Evolutionary conservation across 2,797 vertebrate species (phyloP), one percentile per base, ranked within the genome.

Genomic region (Schizopygopsis malacanthus): DNA sequence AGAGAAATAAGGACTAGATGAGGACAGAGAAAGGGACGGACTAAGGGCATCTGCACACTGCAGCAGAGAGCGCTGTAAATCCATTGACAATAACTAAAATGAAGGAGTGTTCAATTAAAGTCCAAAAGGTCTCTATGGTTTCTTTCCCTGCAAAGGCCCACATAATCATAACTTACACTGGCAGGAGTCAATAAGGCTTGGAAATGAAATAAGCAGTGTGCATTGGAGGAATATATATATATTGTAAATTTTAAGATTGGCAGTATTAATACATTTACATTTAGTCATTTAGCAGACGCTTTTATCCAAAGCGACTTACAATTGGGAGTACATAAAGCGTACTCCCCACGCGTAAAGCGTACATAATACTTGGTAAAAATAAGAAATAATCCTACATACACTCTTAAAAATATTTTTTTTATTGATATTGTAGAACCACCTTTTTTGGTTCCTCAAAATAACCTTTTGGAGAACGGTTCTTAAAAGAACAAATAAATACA

Each of bases 111-210:
- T 72, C 69, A 54, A 56, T 70, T 82, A 22, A 80, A 43, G 47
- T 39, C 22, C 37, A 52, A 82, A 72, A 28, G 52, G 50, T 71
- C 80, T 81, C 63, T 80, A 37, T 18, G 41, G n/a, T 80, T 80
- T 50, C 61, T 3, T 65, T 80, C 25, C 61, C 25, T 67, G 79
- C 25, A 67, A 28, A 70, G 13, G 20, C 52, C 33, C 20, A 52
- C 54, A 22, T 16, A 54, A 71, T 70, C 80, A 56, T 41, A 54
- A 54, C 33, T 70, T 37, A 41, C 16, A 10, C 41, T 73, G 69
- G 52, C 70, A 25, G 28, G 10, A 59, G 75, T 41, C 52, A n/a
- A 10, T 43, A 16, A 43, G 37, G 37, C 73, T 54, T 76, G 47
- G 77, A 65, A 79, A 79, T 79, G 0, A 79, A 65, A 80, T 43